Conservation (phyloP, 2,113 vertebrate genomes). For the Amblyornis subalaris region DNA sequence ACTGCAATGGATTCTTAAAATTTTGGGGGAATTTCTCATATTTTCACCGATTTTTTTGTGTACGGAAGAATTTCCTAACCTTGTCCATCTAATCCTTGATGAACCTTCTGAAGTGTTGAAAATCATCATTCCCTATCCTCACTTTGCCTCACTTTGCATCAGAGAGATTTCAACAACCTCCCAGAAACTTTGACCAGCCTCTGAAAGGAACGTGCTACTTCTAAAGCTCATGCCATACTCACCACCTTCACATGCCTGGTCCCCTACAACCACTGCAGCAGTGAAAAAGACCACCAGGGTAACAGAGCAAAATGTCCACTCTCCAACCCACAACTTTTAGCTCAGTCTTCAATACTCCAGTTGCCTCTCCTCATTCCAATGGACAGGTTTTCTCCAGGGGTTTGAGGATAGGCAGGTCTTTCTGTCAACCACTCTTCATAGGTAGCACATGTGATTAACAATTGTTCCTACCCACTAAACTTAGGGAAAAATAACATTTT, state of each 20-base stretch:
- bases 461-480: neutral
- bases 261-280: neutral
- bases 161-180: neutral
- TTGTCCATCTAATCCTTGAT: neutral
- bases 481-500: neutral
- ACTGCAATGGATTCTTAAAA: neutral
- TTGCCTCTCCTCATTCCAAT: neutral
- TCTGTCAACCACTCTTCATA: neutral
- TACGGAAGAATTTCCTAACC: neutral
- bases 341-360: neutral
- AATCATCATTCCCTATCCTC: neutral
- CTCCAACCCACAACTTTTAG: neutral
- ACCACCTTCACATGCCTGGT: neutral
- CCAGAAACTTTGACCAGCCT: neutral
- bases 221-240: neutral
- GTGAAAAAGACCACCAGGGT: neutral
- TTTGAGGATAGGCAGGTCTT: neutral
- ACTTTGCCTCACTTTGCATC: neutral
- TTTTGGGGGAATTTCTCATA: neutral
- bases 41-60: neutral
- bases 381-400: neutral
- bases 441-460: neutral
- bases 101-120: neutral
- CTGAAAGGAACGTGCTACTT: neutral
- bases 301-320: neutral